phyloP scores from a whole-genome alignment of 2,113 vertebrate species.

The Dicentrarchus labrax region DNA sequence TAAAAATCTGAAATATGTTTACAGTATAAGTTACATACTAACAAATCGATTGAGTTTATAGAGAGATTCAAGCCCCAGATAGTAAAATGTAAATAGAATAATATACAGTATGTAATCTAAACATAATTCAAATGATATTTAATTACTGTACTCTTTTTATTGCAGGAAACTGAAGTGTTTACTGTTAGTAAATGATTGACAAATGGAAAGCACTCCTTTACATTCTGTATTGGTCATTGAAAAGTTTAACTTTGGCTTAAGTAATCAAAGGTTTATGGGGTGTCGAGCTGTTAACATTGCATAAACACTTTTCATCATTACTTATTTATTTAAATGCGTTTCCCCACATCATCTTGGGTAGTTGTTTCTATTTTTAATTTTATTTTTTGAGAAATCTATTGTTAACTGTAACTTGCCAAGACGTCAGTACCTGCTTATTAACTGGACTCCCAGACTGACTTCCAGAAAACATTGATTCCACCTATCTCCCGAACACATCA shows the following conservation, averaged over 20 bases:
- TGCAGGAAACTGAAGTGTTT: neutral
- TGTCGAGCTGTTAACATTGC: neutral
- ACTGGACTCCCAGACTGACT: constrained; percentile 52
- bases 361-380: neutral
- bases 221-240: neutral
- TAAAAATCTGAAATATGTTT: neutral
- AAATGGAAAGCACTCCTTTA: neutral
- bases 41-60: neutral
- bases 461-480: constrained; percentile 69
- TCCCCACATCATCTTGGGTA: neutral
- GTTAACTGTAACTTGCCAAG: constrained; percentile 30
- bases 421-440: constrained; percentile 46
- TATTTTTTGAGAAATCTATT: neutral
- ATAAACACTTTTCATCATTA: neutral
- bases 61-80: neutral
- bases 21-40: neutral
- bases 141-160: neutral
- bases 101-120: neutral
- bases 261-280: neutral
- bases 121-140: neutral
- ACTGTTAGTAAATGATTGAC: neutral
- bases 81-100: neutral
- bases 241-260: neutral
- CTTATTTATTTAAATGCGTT: neutral
- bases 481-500: constrained; percentile 66